These are phyloP conservation scores for Cenopis cana DNA, from an alignment of 2,888 invertebrate species.

Conservation along the genomic window DNA sequence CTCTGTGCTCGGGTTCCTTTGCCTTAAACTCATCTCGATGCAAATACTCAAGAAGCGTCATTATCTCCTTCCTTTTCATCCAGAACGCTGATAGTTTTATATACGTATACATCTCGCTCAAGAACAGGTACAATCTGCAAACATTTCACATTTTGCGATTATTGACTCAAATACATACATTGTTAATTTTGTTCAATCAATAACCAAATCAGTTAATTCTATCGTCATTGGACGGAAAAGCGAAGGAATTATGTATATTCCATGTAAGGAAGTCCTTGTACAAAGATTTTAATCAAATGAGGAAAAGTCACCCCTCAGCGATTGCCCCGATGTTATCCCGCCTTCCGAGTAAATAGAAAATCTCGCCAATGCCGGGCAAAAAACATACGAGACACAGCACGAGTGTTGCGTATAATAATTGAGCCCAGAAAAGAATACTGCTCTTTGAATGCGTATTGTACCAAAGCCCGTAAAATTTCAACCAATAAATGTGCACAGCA, in stretches of 20 bases:
- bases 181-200: slow-evolving; percentile 49
- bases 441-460: slow-evolving; percentile 67
- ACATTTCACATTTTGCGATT: slow-evolving; percentile 12
- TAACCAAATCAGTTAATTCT: slow-evolving; percentile 55
- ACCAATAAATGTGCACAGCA: slow-evolving; percentile 79
- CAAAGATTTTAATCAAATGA: slow-evolving; percentile 45
- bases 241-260: neutral
- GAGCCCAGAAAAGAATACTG: slow-evolving; percentile 68
- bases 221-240: slow-evolving; percentile 39
- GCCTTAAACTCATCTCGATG: slow-evolving; percentile 74
- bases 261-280: neutral
- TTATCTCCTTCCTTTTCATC: slow-evolving; percentile 73
- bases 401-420: slow-evolving; percentile 65
- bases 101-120: slow-evolving; percentile 82
- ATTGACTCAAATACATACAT: slow-evolving; percentile 10
- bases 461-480: slow-evolving; percentile 82
- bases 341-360: slow-evolving; percentile 88
- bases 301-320: slow-evolving; percentile 75
- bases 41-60: slow-evolving; percentile 69
- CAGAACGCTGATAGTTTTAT: slow-evolving; percentile 79
- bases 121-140: slow-evolving; percentile 78
- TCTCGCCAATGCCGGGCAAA: slow-evolving; percentile 84
- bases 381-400: slow-evolving; percentile 80
- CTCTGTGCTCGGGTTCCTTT: slow-evolving; percentile 70
- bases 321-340: slow-evolving; percentile 86